Evolutionary conservation across 2,113 vertebrate species (phyloP).

Genomic region (Galemys pyrenaicus): DNA sequence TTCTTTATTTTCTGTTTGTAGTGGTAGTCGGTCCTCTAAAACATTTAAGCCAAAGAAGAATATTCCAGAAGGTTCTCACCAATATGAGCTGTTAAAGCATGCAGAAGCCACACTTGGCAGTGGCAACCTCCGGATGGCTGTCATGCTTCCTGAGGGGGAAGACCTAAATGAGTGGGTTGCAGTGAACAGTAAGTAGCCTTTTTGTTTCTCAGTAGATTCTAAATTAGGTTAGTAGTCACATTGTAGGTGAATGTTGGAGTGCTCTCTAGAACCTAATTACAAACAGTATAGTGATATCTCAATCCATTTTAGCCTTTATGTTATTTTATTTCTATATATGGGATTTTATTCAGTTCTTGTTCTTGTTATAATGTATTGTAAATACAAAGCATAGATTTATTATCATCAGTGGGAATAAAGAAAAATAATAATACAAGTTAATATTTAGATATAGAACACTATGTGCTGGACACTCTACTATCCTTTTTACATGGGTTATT

Average conservation of each 20-base stretch:
- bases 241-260: not conserved
- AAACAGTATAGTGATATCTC: not conserved
- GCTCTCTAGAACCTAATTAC: not conserved
- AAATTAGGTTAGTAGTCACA: not conserved
- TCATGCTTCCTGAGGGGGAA: constrained; percentile 92
- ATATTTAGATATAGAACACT: not conserved
- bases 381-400: constrained; percentile 24
- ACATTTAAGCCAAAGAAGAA: constrained; percentile 95
- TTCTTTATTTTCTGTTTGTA: constrained; percentile 60
- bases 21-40: constrained; percentile 92
- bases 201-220: not conserved
- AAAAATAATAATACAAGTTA: not conserved
- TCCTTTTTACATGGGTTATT: constrained; percentile 30
- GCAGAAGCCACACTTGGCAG: constrained; percentile 92
- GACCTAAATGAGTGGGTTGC: constrained; percentile 93
- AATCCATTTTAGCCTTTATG: not conserved
- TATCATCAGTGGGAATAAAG: not conserved
- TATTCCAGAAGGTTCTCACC: constrained; percentile 92
- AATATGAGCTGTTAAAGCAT: constrained; percentile 92
- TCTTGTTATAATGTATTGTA: not conserved
- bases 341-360: constrained; percentile 46
- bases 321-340: constrained; percentile 34
- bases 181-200: constrained; percentile 89
- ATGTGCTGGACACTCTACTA: not conserved
- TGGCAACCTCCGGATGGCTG: constrained; percentile 91